phyloP scores from a whole-genome alignment of 1,140 invertebrate genomes.

The Brachionus sp. region DNA sequence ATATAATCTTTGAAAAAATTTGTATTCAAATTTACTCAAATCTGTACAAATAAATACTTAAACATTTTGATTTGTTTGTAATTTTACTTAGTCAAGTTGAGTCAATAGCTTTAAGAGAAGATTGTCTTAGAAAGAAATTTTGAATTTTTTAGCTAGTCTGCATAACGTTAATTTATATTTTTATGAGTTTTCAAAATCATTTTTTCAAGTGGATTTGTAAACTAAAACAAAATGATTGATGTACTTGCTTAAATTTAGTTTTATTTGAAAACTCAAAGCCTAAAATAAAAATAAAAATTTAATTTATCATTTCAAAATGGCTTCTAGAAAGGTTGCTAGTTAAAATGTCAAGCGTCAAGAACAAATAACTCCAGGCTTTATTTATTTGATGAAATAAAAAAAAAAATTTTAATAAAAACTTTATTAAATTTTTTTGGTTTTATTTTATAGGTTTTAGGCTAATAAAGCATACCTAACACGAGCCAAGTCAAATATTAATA shows the following conservation, averaged over 20 bases:
- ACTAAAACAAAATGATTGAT: not conserved
- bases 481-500: not conserved
- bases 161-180: not conserved
- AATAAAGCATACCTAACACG: not conserved
- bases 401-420: not conserved
- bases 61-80: slow-evolving; percentile 35
- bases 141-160: not conserved
- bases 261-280: not conserved
- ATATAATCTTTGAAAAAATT: slow-evolving; percentile 8
- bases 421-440: not conserved
- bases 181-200: not conserved
- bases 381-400: not conserved
- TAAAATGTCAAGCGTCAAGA: not conserved
- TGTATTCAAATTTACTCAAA: not conserved
- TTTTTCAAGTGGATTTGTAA: not conserved
- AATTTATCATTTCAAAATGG: not conserved
- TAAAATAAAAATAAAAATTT: not conserved
- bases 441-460: not conserved
- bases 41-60: slow-evolving; percentile 27
- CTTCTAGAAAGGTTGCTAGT: not conserved
- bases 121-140: not conserved
- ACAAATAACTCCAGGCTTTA: not conserved
- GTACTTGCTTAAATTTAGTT: not conserved
- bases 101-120: not conserved
- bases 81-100: not conserved